Evolutionary conservation across 2,888 invertebrate genomes (phyloP).

Genomic region (Limenitis camilla): DNA sequence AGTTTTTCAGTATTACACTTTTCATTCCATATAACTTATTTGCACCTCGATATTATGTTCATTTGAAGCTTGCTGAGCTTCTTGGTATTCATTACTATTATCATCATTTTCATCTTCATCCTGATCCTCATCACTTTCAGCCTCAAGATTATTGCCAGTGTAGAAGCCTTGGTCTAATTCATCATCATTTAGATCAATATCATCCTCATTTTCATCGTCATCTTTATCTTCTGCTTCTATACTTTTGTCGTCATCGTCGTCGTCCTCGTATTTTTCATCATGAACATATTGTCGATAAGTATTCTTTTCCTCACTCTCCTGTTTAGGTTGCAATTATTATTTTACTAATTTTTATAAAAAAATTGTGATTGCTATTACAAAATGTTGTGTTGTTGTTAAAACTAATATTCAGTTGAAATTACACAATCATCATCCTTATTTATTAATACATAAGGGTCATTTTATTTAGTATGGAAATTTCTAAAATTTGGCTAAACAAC

Average conservation of each 20-base stretch:
- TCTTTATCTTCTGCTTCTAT: constrained; percentile 33
- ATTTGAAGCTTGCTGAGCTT: constrained; percentile 27
- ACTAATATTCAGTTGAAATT: too few species aligned
- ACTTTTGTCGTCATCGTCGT: constrained; percentile 32
- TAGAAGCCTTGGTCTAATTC: constrained; percentile 29
- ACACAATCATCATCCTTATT: too few species aligned
- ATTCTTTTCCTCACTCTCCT: constrained; percentile 13
- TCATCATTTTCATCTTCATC: constrained; percentile 33
- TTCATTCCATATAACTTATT: constrained; percentile 30
- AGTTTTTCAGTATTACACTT: constrained; percentile 27
- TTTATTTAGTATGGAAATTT: too few species aligned
- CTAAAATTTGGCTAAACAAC: too few species aligned
- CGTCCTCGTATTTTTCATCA: constrained; percentile 27
- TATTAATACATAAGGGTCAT: too few species aligned
- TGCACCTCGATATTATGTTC: constrained; percentile 40
- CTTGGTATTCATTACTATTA: constrained; percentile 33
- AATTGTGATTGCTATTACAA: too few species aligned
- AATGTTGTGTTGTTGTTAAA: too few species aligned
- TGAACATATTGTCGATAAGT: constrained; percentile 26
- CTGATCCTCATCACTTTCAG: constrained; percentile 31
- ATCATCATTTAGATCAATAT: constrained; percentile 36
- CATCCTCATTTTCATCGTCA: constrained; percentile 24
- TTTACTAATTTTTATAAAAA: too few species aligned
- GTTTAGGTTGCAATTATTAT: not conserved
- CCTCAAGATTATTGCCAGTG: constrained; percentile 9